Evolutionary conservation across 2,797 vertebrate genomes (phyloP), one percentile per base, ranked within the genome.

Genomic region (Enoplosus armatus): DNA sequence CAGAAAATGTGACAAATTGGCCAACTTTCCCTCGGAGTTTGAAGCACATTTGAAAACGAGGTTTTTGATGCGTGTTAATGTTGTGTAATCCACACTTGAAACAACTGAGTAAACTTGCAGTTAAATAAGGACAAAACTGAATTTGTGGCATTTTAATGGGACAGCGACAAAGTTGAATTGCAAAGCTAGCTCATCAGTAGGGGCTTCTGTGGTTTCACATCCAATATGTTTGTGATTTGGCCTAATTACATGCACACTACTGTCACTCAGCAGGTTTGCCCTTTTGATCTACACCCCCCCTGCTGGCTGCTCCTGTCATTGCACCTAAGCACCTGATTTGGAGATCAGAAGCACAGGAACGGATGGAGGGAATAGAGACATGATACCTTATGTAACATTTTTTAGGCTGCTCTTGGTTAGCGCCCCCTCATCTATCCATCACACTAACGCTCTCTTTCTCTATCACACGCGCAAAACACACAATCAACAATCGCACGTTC

Each of bases 331-430:
- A 47, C 80, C 53, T 78, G 58, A 75, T 75, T 43, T 55, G 47
- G 55, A 85, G 85, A 88, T 89, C 67, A 72, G 61, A 83, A 66
- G 58, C n/a, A 29, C 59, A 75, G 15, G 66, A 53, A 58, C 4
- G 47, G 37, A 77, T 56, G 61, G 60, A 72, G 51, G 58, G 66
- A 71, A 75, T 14, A 48, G 65, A 80, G 41, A 76, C 48, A 45
- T 69, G 54, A 87, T 77, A 62, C 78, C 54, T 92, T 92, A 86
- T 82, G 81, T 88, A 90, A 92, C 79, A 70, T 79, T 85, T n/a
- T 89, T 90, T 72, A 55, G 60, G 75, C 84, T 72, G 60, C 82
- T 87, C 78, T 63, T 65, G 66, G 60, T 79, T 64, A 62, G 75
- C 59, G 16, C 80, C 78, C 66, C 75, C 75, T 83, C 75, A 69